phyloP scores from a whole-genome alignment of 1,140 invertebrate species.

The Lucilia cuprina region DNA sequence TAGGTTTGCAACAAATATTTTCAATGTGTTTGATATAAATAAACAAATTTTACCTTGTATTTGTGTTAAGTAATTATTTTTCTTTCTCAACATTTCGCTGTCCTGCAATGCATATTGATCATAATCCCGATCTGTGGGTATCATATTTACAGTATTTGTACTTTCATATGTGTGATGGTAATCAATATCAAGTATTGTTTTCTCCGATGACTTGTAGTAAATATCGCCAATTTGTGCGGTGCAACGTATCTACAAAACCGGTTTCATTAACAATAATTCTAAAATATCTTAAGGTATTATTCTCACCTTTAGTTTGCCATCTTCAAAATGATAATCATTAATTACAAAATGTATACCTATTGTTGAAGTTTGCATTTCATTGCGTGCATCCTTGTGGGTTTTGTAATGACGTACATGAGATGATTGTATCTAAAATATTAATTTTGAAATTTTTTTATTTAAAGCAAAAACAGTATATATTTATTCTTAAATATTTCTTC shows the following conservation, averaged over 20 bases:
- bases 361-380: slow-evolving; percentile 36
- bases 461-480: neutral
- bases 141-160: slow-evolving; percentile 31
- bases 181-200: slow-evolving; percentile 57
- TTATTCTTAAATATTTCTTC: too few relatives aligned
- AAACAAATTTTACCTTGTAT: slow-evolving; percentile 26
- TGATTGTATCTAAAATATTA: neutral
- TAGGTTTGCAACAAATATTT: neutral
- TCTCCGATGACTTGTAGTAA: slow-evolving; percentile 66
- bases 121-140: slow-evolving; percentile 32
- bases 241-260: slow-evolving; percentile 61
- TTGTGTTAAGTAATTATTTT: slow-evolving; percentile 36
- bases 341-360: slow-evolving; percentile 36
- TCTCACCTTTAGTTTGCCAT: slow-evolving; percentile 37
- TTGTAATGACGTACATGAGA: slow-evolving; percentile 28
- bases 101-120: slow-evolving; percentile 28
- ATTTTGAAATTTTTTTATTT: neutral
- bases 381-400: slow-evolving; percentile 10
- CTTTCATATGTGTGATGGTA: slow-evolving; percentile 49
- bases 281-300: neutral
- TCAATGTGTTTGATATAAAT: neutral
- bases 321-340: slow-evolving; percentile 36
- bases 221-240: slow-evolving; percentile 65
- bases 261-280: neutral
- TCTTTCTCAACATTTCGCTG: slow-evolving; percentile 29